Evolutionary conservation across 2,797 vertebrate species (phyloP), one percentile per base, ranked within the genome.

Genomic region (Coregonus sp.): DNA sequence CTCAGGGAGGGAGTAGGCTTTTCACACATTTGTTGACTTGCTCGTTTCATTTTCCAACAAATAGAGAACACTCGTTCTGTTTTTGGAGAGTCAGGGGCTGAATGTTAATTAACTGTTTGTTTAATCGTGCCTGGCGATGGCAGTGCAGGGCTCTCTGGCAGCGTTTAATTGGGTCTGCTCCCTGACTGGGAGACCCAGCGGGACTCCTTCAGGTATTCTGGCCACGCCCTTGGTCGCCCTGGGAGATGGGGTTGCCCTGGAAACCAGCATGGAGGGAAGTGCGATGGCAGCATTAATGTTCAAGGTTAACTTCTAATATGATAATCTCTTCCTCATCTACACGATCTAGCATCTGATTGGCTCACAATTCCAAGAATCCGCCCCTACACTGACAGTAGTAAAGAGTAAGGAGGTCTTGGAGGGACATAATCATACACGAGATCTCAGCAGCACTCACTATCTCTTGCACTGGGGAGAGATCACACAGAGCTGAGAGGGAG

Each of bases 71-170:
- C 31, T 52, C 20, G 75, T 59, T 31, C 68, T 68, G 74, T 79
- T 82, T 83, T 82, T 81, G 66, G 33, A 76, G 66, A 72, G 25
- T 14, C 68, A 70, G 67, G 77, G 78, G 75, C 70, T 2, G 35
- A 76, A 69, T 80, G 75, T 81, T 84, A 77, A 90, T 89, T 83
- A 86, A 76, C 85, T 74, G 69, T 70, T 72, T 47, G 63, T 85
- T 85, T 82, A 86, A 82, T 89, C 70, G 12, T 81, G 77, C 63
- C 76, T 76, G 59, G 31, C 69, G 80, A 72, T 78, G 65, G 77
- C 75, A 81, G 71, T n/a, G 76, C 80, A 82, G 65, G 31, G 54
- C 75, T 52, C 75, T 52, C 75, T 75, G 80, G 80, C 82, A 70
- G 74, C 59, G 47, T 86, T 83, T 87, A 88, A 89, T 82, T 84